phyloP scores from a whole-genome alignment of 1,140 invertebrate species.

The Drosophila parvula region DNA sequence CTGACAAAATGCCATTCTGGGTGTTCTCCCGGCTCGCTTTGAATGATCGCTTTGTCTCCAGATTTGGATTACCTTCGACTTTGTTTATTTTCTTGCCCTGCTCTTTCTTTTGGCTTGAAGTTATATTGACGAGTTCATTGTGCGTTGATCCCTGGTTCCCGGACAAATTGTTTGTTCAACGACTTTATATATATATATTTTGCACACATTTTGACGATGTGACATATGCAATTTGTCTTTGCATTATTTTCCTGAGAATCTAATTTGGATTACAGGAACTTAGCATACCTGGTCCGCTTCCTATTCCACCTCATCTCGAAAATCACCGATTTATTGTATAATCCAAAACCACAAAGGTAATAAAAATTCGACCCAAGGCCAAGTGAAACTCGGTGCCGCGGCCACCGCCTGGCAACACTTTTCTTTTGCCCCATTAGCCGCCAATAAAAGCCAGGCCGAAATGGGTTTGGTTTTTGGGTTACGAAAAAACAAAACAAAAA shows the following conservation, averaged over 20 bases:
- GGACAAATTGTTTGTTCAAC: slow-evolving; percentile 57
- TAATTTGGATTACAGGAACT: slow-evolving; percentile 40
- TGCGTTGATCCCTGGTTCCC: slow-evolving; percentile 13
- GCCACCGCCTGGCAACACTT: slow-evolving; percentile 59
- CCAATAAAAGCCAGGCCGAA: slow-evolving; percentile 55
- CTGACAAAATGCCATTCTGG: slow-evolving; percentile 60
- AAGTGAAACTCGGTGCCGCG: slow-evolving; percentile 40
- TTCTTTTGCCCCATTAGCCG: slow-evolving; percentile 52
- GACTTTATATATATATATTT: slow-evolving; percentile 26
- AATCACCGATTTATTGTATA: slow-evolving; percentile 57
- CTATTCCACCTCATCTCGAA: slow-evolving; percentile 6
- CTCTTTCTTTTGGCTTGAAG: slow-evolving; percentile 6
- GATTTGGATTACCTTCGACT: slow-evolving; percentile 41
- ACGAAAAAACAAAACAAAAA: slow-evolving; percentile 32
- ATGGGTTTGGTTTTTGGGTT: slow-evolving; percentile 50
- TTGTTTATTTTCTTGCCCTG: slow-evolving; percentile 1
- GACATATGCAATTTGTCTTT: slow-evolving; percentile 28
- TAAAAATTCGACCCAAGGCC: slow-evolving; percentile 56
- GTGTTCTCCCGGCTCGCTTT: slow-evolving; percentile 60
- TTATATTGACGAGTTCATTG: slow-evolving; percentile 30
- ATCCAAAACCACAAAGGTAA: slow-evolving; percentile 38
- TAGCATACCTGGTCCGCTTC: slow-evolving; percentile 13
- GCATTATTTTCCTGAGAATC: slow-evolving; percentile 24
- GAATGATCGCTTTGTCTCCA: slow-evolving; percentile 49
- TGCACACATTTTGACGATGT: slow-evolving; percentile 27